Evolutionary conservation across 2,888 invertebrate genomes (phyloP), one percentile per base, ranked within the genome.

Genomic region (Rhamphomyia laevipes): DNA sequence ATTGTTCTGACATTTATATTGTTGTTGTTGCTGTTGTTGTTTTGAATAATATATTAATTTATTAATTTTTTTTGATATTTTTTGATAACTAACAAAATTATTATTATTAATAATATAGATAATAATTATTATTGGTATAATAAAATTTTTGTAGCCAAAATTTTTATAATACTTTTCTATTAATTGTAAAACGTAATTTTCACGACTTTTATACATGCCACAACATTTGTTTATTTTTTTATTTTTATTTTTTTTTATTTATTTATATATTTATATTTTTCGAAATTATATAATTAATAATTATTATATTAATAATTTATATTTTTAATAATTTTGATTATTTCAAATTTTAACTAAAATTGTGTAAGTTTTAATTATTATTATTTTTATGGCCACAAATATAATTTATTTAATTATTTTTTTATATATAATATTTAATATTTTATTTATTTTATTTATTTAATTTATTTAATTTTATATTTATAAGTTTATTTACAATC

Each of bases 401-500:
- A 9, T 30, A 30, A 9, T 30, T 30, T 30, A 9, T 30, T 30
- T 30, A 30, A 9, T 30, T 30, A 30, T 33, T 35, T 13, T 35
- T 35, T 35, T 13, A 35, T 6, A n/a, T 35, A n/a, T 7, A n/a
- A 35, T 35, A 2, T 7, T 13, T 35, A 9, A 35, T 2, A n/a
- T 35, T 35, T 35, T 35, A n/a, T 35, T n/a, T 35, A 35, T 13
- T 6, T 35, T n/a, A 13, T 33, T 13, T 13, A 33, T 6, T 13
- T 6, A 33, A 5, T 33, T 5, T 6, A 33, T 33, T 13, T 13
- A 4, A 21, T 21, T 4, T 21, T 21, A 21, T 21, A 21, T 21
- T 27, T 27, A 17, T 38, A 47, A 33, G 43, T 52, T 51, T 58
- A 59, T 59, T 57, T 59, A 59, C 58, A 59, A 53, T 59, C 59